Base-by-base conservation (phyloP, 2,888 invertebrate species). In the Panzeria rudis region DNA sequence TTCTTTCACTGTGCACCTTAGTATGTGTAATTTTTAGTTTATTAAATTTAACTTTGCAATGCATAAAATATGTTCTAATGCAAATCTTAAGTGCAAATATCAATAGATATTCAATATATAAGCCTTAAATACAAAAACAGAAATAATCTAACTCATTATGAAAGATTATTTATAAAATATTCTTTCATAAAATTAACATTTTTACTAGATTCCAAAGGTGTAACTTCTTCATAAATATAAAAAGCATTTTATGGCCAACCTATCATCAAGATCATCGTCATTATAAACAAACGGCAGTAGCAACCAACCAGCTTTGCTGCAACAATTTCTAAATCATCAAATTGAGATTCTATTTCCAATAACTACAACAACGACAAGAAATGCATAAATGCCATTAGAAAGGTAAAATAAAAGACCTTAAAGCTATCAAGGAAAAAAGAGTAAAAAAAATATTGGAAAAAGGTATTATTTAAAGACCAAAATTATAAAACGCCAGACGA, bases 311-410 rank as follows among this genome's bases (percentile, higher is more conserved):
- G 44, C 17, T 56, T 59, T 3, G 50, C 32, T 17, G 41, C 82
- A 44, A 59, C 76, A 69, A 38, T 64, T 59, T 50, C 15, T 15
- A 75, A 71, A 41, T 68, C 77, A 81, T 81, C 72, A 68, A 80
- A 82, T 79, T 64, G 47, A 62, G 78, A 81, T 56, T 82, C 62
- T 78, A 75, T 78, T 78, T 78, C 62, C 71, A 82, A 78, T 78
- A 84, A 81, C 59, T 47, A 78, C 68, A 73, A 50, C 81, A 61
- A 52, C 61, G 52, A 69, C 50, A 50, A 66, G 62, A 73, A 52
- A 47, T 47, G 59, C 47, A 54, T 35, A 47, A 80, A 50, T 73
- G 68, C 73, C 72, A 85, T 82, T 82, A 85, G 82, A 85, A 85
- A 79, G 85, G 25, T 68, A 85, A 78, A 77, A 72, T 50, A 54